phyloP scores from a whole-genome alignment of 2,797 vertebrate species.

The Enteromius unitaeniatus region DNA sequence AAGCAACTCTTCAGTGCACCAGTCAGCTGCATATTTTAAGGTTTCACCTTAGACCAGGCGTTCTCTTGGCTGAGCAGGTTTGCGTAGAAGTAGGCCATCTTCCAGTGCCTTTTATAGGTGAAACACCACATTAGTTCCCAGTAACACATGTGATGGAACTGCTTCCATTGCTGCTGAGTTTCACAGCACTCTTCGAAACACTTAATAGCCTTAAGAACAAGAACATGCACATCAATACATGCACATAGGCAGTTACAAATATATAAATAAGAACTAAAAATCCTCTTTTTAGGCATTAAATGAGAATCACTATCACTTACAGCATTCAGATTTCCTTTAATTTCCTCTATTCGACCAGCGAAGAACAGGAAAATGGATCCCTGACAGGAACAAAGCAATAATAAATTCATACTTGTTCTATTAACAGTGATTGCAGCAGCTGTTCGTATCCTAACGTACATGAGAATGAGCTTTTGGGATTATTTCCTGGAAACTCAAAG shows the following conservation, averaged over 20 bases:
- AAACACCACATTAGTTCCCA: constrained; percentile 99
- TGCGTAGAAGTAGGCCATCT: constrained; percentile 98
- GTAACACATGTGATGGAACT: constrained; percentile 99
- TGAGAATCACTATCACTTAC: constrained; percentile 77
- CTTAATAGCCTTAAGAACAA: constrained; percentile 81
- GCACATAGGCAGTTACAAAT: background rate
- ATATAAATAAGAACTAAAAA: background rate
- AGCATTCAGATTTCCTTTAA: constrained; percentile 94
- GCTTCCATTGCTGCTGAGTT: constrained; percentile 96
- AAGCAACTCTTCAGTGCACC: background rate
- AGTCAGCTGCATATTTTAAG: background rate
- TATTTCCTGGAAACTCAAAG: background rate
- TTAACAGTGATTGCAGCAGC: background rate
- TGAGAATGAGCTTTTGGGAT: background rate
- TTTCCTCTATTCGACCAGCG: constrained; percentile 95
- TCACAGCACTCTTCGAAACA: constrained; percentile 95
- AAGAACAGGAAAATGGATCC: constrained; percentile 99
- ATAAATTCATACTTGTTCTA: background rate
- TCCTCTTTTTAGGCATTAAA: background rate
- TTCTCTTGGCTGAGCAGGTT: constrained; percentile 97
- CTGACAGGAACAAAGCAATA: constrained; percentile 72
- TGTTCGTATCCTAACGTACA: background rate
- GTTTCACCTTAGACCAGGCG: constrained; percentile 93
- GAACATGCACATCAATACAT: background rate
- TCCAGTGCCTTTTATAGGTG: constrained; percentile 96